Evolutionary conservation across 2,113 vertebrate species (phyloP), one percentile per base, ranked within the genome.

Genomic region (Lepisosteus oculatus): DNA sequence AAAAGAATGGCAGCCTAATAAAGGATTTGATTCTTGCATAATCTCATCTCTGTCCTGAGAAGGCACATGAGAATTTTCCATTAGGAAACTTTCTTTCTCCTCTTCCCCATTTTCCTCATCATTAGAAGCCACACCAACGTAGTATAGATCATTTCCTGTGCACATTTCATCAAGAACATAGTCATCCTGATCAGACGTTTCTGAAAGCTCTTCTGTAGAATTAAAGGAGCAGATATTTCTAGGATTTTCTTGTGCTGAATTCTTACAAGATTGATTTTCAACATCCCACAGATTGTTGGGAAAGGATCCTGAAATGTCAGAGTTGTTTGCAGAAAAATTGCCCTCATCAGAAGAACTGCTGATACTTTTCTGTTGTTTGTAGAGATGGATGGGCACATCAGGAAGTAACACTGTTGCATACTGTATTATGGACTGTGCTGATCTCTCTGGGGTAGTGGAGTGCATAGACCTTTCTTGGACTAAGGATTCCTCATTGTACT

Each of bases 151-250:
- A 65, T 75, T 85, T 61, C 84, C 87, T 0, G 74, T 67, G 3
- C 77, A 43, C 0, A 68, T 83, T 68, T 81, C 83, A 0, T 83
- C 78, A 0, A 69, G 43, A 7, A 86, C 86, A 64, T 80, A 71
- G 0, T 83, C 87, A 0, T 90, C 88, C 12, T 90, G 86, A 11
- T 91, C 92, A 0, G 83, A 89, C 3, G 90, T 84, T 79, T 95
- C 92, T 0, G 92, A 95, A 69, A 97, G 89, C n/a, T 92, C 94
- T 74, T 94, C 93, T 0, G 93, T 91, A 0, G 95, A 95, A 45
- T 93, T 67, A 77, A 85, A 81, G 77, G 86, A 86, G 86, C 91
- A 74, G 78, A 90, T 80, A 87, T 83, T 44, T 51, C 79, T 78
- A 6, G 81, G 80, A 45, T 87, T 86, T 0, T 74, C 80, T 11